These are phyloP conservation scores for Chiloscyllium punctatum DNA, from an alignment of 2,797 vertebrate genomes.

Conservation along the genomic window DNA sequence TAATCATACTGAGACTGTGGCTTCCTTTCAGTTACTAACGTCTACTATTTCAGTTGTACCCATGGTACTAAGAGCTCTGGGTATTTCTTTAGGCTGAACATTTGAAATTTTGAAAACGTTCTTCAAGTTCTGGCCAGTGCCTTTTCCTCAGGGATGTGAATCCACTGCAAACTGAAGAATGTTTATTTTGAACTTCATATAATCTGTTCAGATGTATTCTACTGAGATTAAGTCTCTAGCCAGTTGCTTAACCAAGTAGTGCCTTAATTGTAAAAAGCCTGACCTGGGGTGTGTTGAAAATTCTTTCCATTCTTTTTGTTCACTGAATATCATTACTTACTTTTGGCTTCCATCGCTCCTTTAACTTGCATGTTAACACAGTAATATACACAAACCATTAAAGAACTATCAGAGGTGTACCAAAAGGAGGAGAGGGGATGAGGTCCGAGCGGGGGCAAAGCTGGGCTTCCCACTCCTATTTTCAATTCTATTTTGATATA, in stretches of 20 bases:
- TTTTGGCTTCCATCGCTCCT: slow-evolving; percentile 53
- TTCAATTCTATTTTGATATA: neutral
- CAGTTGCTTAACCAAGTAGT: slow-evolving; percentile 47
- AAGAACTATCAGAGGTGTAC: slow-evolving; percentile 34
- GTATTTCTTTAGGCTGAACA: neutral
- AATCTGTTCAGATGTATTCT: slow-evolving; percentile 41
- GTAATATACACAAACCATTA: slow-evolving; percentile 50
- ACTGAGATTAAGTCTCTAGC: slow-evolving; percentile 50
- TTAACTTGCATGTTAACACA: slow-evolving; percentile 55
- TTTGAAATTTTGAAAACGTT: neutral
- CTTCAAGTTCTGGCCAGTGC: neutral
- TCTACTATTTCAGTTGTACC: neutral
- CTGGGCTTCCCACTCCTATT: neutral
- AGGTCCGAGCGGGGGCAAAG: neutral
- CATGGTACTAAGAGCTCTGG: neutral
- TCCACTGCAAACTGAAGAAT: slow-evolving; percentile 31
- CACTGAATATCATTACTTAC: slow-evolving; percentile 49
- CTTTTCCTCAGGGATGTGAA: neutral
- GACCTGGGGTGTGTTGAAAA: slow-evolving; percentile 50
- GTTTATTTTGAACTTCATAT: slow-evolving; percentile 19
- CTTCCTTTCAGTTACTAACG: neutral
- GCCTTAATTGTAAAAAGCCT: slow-evolving; percentile 55
- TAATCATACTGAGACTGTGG: neutral
- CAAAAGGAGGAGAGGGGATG: neutral
- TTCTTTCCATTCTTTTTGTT: slow-evolving; percentile 51